Evolutionary conservation across 2,888 invertebrate species (phyloP).

Genomic region (Linnaemya tessellans): DNA sequence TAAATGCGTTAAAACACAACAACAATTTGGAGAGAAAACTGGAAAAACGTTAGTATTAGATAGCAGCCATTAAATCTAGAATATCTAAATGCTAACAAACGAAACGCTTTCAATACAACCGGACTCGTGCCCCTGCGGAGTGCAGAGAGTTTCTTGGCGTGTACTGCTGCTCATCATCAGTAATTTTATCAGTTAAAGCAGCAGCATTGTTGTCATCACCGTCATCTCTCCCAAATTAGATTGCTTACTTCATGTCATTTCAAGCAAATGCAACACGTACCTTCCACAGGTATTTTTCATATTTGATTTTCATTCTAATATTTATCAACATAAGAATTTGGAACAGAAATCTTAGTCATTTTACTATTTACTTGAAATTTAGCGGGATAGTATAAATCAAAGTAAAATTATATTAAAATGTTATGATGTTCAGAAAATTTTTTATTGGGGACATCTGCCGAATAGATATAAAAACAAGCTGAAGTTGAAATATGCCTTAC

Average conservation of each 20-base stretch:
- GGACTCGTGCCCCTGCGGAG: background rate
- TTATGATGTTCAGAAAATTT: no score
- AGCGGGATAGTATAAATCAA: background rate
- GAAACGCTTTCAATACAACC: background rate
- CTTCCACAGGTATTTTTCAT: conserved; percentile 49
- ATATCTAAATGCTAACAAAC: conserved; percentile 8
- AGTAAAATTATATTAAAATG: no score
- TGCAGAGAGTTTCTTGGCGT: background rate
- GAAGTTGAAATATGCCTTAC: no score
- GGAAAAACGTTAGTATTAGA: conserved; percentile 14
- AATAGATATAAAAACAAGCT: no score
- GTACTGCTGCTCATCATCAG: background rate
- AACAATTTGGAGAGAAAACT: conserved; percentile 1
- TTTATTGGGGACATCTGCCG: no score
- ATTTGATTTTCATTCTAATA: background rate
- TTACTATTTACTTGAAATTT: conserved; percentile 1
- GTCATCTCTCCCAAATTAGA: conserved; percentile 58
- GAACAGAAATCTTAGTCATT: background rate
- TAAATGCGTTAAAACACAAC: conserved; percentile 7
- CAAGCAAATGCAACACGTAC: conserved; percentile 54
- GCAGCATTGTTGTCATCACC: conserved; percentile 20
- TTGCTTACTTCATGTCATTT: conserved; percentile 48
- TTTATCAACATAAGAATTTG: conserved; percentile 13
- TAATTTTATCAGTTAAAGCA: conserved; percentile 29
- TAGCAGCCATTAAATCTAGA: conserved; percentile 18